Evolutionary conservation across 1,140 invertebrate genomes (phyloP).

Genomic region (Brachionus rotundiformis): DNA sequence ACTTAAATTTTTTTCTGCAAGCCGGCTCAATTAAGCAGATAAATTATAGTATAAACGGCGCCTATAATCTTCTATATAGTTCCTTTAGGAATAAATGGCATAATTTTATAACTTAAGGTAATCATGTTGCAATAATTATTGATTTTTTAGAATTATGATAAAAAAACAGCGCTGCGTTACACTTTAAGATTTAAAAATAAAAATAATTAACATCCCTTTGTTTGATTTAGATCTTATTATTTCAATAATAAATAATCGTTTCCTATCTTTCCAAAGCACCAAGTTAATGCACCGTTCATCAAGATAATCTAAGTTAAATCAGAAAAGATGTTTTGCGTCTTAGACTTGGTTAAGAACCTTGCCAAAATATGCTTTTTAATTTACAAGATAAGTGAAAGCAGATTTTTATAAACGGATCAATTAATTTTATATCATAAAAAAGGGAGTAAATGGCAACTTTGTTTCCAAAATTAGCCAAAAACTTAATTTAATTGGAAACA

Average conservation of each 20-base stretch:
- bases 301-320: neutral
- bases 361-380: neutral
- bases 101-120: conserved; percentile 14
- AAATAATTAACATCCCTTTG: neutral
- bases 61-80: neutral
- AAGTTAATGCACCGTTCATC: neutral
- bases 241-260: neutral
- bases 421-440: neutral
- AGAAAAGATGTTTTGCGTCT: neutral
- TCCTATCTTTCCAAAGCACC: neutral
- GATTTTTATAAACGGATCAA: neutral
- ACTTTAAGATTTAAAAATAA: neutral
- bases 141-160: neutral
- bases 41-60: neutral
- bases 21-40: neutral
- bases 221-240: neutral
- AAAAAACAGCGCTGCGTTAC: neutral
- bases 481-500: neutral
- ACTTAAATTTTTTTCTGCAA: neutral
- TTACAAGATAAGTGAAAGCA: neutral
- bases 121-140: neutral
- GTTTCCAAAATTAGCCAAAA: neutral
- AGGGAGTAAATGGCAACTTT: neutral
- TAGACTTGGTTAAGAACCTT: neutral
- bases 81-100: neutral